Conservation (phyloP, 2,113 vertebrate genomes). For the Myiagra hebetior region DNA sequence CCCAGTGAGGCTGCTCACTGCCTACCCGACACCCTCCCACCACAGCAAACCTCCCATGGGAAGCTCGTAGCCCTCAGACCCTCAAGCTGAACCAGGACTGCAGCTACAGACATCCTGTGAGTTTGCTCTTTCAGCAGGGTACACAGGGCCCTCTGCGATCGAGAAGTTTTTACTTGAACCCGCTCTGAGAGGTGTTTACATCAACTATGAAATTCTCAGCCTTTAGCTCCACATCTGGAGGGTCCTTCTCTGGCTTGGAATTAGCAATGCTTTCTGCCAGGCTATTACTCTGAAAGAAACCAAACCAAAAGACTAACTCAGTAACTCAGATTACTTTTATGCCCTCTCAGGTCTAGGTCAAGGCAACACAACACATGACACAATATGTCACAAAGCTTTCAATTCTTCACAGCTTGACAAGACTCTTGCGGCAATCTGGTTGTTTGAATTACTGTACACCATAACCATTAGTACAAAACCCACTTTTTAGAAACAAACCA, state of each 20-base stretch:
- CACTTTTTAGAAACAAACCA: neutral
- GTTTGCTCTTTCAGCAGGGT: neutral
- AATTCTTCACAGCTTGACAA: neutral
- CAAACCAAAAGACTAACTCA: neutral
- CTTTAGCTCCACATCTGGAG: constrained; percentile 55
- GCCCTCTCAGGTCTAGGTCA: neutral
- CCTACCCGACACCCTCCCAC: neutral
- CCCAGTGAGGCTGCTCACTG: neutral
- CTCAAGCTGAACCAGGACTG: neutral
- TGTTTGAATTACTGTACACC: neutral
- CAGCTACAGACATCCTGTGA: neutral
- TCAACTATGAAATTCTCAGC: constrained; percentile 86
- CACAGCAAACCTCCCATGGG: neutral
- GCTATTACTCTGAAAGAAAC: constrained; percentile 48
- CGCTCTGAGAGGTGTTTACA: constrained; percentile 68
- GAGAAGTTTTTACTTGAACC: neutral
- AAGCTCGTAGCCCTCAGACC: fast-evolving
- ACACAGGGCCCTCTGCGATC: neutral
- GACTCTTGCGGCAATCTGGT: neutral
- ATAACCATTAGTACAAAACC: neutral
- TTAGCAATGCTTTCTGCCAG: constrained; percentile 74
- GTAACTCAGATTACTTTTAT: neutral
- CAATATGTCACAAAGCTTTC: neutral
- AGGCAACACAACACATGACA: neutral
- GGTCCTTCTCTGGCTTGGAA: constrained; percentile 48